Evolutionary conservation across 2,113 vertebrate species (phyloP), one percentile per base, ranked within the genome.

Genomic region (Aplodontia rufa): DNA sequence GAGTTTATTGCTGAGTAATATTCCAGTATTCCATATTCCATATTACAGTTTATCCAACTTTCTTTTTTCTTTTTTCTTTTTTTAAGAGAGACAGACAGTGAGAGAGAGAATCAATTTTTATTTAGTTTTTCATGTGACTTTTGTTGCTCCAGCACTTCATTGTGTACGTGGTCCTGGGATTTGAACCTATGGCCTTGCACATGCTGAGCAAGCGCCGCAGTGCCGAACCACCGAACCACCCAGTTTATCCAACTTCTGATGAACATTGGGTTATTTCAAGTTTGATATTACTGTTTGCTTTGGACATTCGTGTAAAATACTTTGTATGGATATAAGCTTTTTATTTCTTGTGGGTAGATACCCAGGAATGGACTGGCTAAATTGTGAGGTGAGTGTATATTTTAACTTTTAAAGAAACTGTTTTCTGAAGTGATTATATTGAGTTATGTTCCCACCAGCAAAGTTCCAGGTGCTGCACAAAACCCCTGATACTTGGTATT

Each of bases 1-100:
- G n/a, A n/a, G n/a, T 94, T 95, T 91, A 58, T 91, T 96, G 32
- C 28, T 86, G 49, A 95, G 30, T 91, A 80, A 42, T 94, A 68
- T 66, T 84, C 20, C 5, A 40, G 0, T n/a, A n/a, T n/a, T n/a
- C n/a, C n/a, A n/a, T n/a, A n/a, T n/a, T n/a, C n/a, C n/a, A n/a
- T n/a, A n/a, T n/a, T n/a, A n/a, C n/a, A n/a, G n/a, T n/a, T n/a
- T n/a, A n/a, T n/a, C n/a, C n/a, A n/a, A n/a, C n/a, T n/a, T n/a
- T n/a, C n/a, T n/a, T n/a, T n/a, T n/a, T n/a, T n/a, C n/a, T n/a
- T n/a, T n/a, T n/a, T n/a, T n/a, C n/a, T n/a, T n/a, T n/a, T n/a
- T n/a, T n/a, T n/a, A n/a, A n/a, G n/a, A n/a, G n/a, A n/a, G n/a
- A n/a, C n/a, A n/a, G n/a, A n/a, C n/a, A n/a, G n/a, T n/a, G n/a